A percentile compares a stretch with the other conserved stretches of the same genome.
These are phyloP conservation scores for Artibeus jamaicensis DNA, from an alignment of 2,797 vertebrate species.

Conservation along the genomic window DNA sequence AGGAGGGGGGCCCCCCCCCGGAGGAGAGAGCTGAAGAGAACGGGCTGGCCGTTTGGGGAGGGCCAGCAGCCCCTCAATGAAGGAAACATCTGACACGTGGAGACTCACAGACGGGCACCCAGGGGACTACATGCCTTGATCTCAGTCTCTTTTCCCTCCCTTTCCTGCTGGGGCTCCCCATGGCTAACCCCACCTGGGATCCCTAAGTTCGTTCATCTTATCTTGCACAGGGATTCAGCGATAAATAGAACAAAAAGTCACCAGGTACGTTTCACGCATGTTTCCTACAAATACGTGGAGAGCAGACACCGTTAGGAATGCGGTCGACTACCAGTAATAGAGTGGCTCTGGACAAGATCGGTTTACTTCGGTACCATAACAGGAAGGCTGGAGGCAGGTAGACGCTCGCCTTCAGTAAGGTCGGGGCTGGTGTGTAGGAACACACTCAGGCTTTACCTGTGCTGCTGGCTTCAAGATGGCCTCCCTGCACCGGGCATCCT, in stretches of 20 bases:
- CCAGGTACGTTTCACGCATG: neutral
- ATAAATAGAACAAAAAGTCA: neutral
- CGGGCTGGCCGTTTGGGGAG: neutral
- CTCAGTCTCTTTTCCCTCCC: neutral
- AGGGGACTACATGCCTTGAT: neutral
- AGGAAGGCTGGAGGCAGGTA: neutral
- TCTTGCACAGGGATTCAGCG: neutral
- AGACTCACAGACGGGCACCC: neutral
- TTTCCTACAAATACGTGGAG: neutral
- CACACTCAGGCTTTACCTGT: neutral
- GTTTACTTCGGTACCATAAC: neutral
- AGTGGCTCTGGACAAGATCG: neutral
- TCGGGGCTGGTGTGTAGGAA: neutral
- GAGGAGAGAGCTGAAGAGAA: neutral
- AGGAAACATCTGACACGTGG: neutral
- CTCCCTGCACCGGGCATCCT: neutral
- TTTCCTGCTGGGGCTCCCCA: neutral
- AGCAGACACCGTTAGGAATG: neutral
- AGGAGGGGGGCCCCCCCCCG: no score
- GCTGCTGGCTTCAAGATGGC: neutral
- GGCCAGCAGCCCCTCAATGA: neutral
- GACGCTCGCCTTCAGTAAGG: neutral
- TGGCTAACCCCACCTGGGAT: neutral
- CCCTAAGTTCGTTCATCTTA: neutral
- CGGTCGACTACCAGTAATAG: neutral